Base-by-base conservation (phyloP, 2,888 invertebrate species). In the Synergus umbraculus region DNA sequence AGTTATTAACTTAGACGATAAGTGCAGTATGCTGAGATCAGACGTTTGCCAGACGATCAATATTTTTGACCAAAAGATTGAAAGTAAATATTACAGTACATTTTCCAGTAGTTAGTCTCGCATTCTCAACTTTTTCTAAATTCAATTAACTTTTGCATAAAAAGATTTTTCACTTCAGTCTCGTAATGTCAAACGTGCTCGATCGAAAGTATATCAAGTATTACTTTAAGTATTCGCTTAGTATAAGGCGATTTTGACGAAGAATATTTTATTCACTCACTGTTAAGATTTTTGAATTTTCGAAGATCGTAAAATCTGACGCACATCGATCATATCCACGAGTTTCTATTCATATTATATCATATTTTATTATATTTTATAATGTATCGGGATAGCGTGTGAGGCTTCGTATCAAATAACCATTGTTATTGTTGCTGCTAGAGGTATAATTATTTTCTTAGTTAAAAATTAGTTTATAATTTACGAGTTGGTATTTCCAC, bases 1-100 rank as follows among this genome's bases (percentile, higher is more conserved):
- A 87, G 86, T 84, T 86, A 83, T 83, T 18, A 76, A 82, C 79
- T 82, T 80, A 37, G 63, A 60, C 79, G 79, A 65, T 69, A 83
- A 77, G 58, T 79, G 77, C 67, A 78, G 37, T 77, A 41, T 65
- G 46, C 73, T 66, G 79, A 78, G 78, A 64, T 78, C 77, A 77
- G 77, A 79, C 67, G 80, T 63, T 77, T 77, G 22, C 37, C 12
- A 54, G 15, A 4, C n/a, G 58, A 66, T 58, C 54, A 37, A 9
- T 54, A 54, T 54, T 58, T 66, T 73, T 29, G n/a, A n/a, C 4
- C 15, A 54, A 49, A 8, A 22, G 8, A 37, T 49, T 29, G 22
- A 8, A 22, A 44, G 10, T 73, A 60, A 60, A 22, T 60, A 22
- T 29, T 60, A 1, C 54, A 49, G 13, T 44, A 15, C 13, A 15